Evolutionary conservation across 1,140 invertebrate genomes (phyloP).

Genomic region (Drosophila tropicalis): DNA sequence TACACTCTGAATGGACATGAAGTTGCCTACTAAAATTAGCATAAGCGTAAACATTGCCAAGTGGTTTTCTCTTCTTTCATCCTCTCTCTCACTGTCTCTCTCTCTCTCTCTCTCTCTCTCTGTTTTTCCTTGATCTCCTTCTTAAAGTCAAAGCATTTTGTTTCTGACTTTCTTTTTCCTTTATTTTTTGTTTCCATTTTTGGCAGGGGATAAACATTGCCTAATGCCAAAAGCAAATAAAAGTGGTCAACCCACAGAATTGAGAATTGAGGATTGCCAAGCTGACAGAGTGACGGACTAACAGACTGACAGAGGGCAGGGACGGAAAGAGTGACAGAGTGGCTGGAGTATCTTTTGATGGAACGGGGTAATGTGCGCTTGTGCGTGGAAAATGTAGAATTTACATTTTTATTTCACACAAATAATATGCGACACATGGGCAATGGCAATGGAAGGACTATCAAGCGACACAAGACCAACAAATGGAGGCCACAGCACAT

Average conservation of each 20-base stretch:
- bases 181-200: conserved; percentile 23
- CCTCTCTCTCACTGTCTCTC: background rate
- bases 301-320: background rate
- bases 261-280: background rate
- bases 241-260: conserved; percentile 46
- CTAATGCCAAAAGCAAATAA: conserved; percentile 72
- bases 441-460: conserved; percentile 49
- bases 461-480: conserved; percentile 1
- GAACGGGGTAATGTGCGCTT: conserved; percentile 65
- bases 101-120: background rate
- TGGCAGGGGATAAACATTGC: conserved; percentile 60
- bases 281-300: background rate
- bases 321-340: conserved; percentile 24
- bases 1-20: conserved; percentile 28
- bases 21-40: conserved; percentile 66
- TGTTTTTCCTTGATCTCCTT: conserved; percentile 19
- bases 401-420: conserved; percentile 70
- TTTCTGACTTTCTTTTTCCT: background rate
- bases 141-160: conserved; percentile 49
- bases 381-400: conserved; percentile 77
- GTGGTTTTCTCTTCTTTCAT: conserved; percentile 9
- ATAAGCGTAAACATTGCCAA: conserved; percentile 77
- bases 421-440: conserved; percentile 70
- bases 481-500: conserved; percentile 3
- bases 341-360: conserved; percentile 18